Conservation (phyloP, 2,797 vertebrate genomes). For the Muscicapa striata region DNA sequence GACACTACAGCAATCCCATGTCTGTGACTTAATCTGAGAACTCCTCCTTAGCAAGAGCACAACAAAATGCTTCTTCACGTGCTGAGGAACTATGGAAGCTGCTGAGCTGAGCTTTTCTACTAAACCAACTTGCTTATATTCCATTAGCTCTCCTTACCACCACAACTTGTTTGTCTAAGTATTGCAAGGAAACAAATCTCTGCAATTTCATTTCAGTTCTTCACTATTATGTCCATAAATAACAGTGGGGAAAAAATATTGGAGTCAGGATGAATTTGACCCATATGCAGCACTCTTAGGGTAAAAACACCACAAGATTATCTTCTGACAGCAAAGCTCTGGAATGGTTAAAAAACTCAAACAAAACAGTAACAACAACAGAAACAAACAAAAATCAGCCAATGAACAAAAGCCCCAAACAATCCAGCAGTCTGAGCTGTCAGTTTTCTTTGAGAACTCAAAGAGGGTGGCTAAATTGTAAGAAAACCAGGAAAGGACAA, state of each 20-base stretch:
- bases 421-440: background rate
- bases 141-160: background rate
- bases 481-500: background rate
- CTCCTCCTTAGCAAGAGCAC: background rate
- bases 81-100: background rate
- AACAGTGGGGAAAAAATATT: background rate
- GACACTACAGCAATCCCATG: background rate
- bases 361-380: background rate
- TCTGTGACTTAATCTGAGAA: background rate
- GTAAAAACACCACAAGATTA: background rate
- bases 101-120: background rate
- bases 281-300: background rate
- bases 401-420: rapidly evolving
- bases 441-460: background rate
- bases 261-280: background rate
- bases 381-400: background rate
- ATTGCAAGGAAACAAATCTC: background rate
- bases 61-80: background rate
- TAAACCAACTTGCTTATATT: background rate
- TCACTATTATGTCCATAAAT: background rate
- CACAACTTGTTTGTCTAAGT: background rate
- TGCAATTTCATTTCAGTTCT: background rate
- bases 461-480: background rate
- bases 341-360: background rate
- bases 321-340: background rate